phyloP scores from a whole-genome alignment of 1,140 invertebrate species.

The Drosophila seguyi region DNA sequence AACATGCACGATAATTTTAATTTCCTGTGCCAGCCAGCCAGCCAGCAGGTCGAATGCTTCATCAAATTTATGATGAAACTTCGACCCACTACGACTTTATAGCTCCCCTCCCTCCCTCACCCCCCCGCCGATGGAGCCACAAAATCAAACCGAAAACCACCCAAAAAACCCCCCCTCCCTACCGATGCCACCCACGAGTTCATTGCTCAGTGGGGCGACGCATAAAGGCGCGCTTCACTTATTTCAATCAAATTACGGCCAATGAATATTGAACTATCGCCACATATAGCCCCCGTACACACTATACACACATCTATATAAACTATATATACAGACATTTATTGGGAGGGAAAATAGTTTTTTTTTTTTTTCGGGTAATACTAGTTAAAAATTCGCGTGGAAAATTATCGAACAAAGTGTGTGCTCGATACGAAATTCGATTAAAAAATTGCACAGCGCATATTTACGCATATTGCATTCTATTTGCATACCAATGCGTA shows the following conservation, averaged over 20 bases:
- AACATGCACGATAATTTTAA: constrained; percentile 73
- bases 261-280: constrained; percentile 81
- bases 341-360: constrained; percentile 57
- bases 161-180: background rate
- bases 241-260: constrained; percentile 82
- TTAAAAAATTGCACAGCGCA: constrained; percentile 41
- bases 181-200: constrained; percentile 9
- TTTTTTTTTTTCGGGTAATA: background rate
- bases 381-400: constrained; percentile 25
- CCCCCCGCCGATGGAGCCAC: background rate
- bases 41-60: constrained; percentile 65
- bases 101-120: background rate
- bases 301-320: constrained; percentile 16
- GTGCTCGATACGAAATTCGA: constrained; percentile 26
- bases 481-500: constrained; percentile 34
- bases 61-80: constrained; percentile 71
- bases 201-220: constrained; percentile 73
- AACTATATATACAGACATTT: constrained; percentile 4
- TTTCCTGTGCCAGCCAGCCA: constrained; percentile 58
- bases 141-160: background rate
- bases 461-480: constrained; percentile 48
- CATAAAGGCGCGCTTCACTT: constrained; percentile 80
- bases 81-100: constrained; percentile 11
- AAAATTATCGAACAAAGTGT: constrained; percentile 35
- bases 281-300: constrained; percentile 28